These are phyloP conservation scores for Chamaetylas fuelleborni DNA, from an alignment of 2,113 vertebrate species.

Conservation along the genomic window DNA sequence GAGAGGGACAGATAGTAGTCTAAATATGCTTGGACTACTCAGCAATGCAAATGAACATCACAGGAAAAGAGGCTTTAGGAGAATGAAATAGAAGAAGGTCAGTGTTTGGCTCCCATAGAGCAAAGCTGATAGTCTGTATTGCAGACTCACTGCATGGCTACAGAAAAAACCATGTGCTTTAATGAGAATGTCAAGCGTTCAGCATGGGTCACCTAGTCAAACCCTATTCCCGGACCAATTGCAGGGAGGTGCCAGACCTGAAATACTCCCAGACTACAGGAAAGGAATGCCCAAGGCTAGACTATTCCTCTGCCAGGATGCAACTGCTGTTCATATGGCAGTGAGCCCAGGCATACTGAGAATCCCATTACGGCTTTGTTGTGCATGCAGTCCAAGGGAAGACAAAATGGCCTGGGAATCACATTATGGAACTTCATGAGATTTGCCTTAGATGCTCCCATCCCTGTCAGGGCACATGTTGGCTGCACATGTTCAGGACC, in stretches of 20 bases:
- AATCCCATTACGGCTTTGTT: conserved; percentile 16
- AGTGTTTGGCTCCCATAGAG: not conserved
- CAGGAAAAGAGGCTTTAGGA: not conserved
- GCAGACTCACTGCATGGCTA: not conserved
- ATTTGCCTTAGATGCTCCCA: conserved; percentile 47
- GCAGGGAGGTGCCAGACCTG: not conserved
- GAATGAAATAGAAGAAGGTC: not conserved
- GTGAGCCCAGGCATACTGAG: not conserved
- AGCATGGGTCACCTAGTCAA: not conserved
- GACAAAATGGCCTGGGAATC: not conserved
- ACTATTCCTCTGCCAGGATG: not conserved
- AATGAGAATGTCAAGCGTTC: not conserved
- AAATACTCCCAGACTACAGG: not conserved
- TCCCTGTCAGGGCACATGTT: not conserved
- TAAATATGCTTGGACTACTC: not conserved
- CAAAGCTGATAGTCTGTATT: not conserved
- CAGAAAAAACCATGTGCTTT: not conserved
- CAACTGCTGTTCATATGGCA: not conserved
- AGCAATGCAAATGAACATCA: not conserved
- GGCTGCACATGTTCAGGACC: not conserved
- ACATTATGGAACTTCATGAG: not conserved
- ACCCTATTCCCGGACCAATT: not conserved
- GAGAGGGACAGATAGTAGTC: not conserved
- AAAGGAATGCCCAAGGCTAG: not conserved
- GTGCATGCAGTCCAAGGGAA: not conserved